Percentiles rank a stretch among this genome's conserved stretches.
phyloP scores from a whole-genome alignment of 2,113 vertebrate genomes.

The Prolemur simus region DNA sequence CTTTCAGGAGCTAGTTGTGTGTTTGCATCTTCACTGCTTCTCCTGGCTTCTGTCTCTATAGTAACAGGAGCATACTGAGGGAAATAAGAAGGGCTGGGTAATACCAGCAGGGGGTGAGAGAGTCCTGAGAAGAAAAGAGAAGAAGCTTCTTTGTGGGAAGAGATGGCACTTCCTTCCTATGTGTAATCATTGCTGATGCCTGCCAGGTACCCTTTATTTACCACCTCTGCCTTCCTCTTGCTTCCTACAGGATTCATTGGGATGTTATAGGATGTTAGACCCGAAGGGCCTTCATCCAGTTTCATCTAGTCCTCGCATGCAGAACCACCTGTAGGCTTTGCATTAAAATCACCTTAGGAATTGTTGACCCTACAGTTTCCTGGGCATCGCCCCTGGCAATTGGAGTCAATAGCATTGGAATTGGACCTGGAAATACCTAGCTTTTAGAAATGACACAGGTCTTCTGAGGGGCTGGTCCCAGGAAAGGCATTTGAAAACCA shows the following conservation, averaged over 20 bases:
- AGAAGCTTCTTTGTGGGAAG: not conserved
- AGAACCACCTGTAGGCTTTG: not conserved
- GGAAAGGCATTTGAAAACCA: not conserved
- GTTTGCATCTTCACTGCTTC: not conserved
- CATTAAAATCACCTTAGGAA: not conserved
- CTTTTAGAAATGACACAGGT: not conserved
- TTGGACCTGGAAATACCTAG: no score
- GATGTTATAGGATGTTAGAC: not conserved
- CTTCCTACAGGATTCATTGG: not conserved
- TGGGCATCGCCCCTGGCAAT: not conserved
- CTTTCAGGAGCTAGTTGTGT: not conserved
- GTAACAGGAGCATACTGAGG: not conserved
- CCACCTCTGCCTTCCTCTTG: not conserved
- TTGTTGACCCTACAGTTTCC: not conserved
- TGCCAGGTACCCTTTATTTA: not conserved
- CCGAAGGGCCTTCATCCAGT: no score
- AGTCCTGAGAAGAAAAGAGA: not conserved
- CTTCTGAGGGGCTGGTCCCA: not conserved
- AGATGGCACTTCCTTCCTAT: not conserved
- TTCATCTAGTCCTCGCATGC: no score
- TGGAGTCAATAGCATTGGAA: not conserved
- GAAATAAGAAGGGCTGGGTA: not conserved
- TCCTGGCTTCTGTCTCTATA: slow-evolving; percentile 27
- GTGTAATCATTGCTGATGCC: not conserved
- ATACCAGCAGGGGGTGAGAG: not conserved